phyloP scores from a whole-genome alignment of 2,113 vertebrate species.

The Bufo gargarizans region DNA sequence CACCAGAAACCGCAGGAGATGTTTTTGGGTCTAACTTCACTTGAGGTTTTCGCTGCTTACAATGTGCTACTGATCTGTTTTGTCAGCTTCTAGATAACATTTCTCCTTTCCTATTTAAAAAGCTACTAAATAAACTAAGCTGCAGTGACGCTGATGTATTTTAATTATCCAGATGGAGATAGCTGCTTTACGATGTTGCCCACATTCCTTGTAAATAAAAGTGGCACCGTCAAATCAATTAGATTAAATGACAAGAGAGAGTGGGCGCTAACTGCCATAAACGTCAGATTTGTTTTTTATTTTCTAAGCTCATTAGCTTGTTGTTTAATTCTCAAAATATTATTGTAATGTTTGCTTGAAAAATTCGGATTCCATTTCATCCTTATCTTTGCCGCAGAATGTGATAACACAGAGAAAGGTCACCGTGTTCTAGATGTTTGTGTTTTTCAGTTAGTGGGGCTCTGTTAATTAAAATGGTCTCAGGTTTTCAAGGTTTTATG shows the following conservation, averaged over 20 bases:
- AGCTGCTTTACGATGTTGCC: slow-evolving; percentile 60
- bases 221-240: slow-evolving; percentile 65
- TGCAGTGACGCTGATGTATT: slow-evolving; percentile 32
- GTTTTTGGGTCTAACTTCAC: slow-evolving; percentile 73
- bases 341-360: slow-evolving; percentile 46
- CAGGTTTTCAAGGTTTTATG: slow-evolving; percentile 43
- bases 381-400: slow-evolving; percentile 26
- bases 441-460: slow-evolving; percentile 51
- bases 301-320: slow-evolving; percentile 41
- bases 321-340: slow-evolving; percentile 61
- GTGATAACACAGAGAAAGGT: slow-evolving; percentile 51
- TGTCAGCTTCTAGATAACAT: slow-evolving; percentile 9
- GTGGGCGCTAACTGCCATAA: slow-evolving; percentile 13
- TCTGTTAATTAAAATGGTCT: slow-evolving; percentile 56
- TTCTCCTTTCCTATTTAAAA: slow-evolving; percentile 29
- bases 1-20: slow-evolving; percentile 77
- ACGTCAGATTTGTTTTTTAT: slow-evolving; percentile 17
- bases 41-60: slow-evolving; percentile 74
- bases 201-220: slow-evolving; percentile 63
- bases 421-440: slow-evolving; percentile 54
- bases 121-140: slow-evolving; percentile 3
- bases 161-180: slow-evolving; percentile 59
- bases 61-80: slow-evolving; percentile 72
- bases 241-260: slow-evolving; percentile 59
- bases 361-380: slow-evolving; percentile 30